phyloP scores from a whole-genome alignment of 2,113 vertebrate species.

The Smithornis capensis region DNA sequence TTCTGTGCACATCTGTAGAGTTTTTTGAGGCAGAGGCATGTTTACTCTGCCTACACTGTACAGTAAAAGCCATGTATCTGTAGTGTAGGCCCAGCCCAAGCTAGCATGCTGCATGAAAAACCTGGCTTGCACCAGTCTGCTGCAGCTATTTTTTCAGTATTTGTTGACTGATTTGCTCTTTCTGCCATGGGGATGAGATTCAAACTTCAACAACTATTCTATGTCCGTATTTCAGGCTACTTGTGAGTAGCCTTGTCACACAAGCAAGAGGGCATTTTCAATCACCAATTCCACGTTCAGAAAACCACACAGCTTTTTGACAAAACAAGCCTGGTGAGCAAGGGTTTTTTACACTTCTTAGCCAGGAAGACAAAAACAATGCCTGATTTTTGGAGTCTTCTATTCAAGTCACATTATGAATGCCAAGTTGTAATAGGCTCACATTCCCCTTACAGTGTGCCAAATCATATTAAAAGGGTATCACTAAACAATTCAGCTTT shows the following conservation, averaged over 20 bases:
- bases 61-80: background rate
- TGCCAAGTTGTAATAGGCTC: background rate
- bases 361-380: background rate
- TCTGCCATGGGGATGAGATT: background rate
- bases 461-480: background rate
- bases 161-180: fast-evolving
- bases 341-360: background rate
- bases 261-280: background rate
- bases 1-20: slow-evolving; percentile 12
- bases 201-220: background rate
- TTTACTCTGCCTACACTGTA: background rate
- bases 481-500: background rate
- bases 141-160: background rate
- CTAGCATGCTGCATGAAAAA: background rate
- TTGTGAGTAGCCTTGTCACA: background rate
- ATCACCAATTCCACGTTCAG: background rate
- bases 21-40: background rate
- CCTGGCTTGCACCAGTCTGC: background rate
- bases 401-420: background rate
- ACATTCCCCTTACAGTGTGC: background rate
- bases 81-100: background rate
- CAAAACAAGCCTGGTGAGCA: background rate
- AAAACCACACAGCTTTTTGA: background rate
- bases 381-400: background rate
- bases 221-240: background rate